Base-by-base conservation (phyloP, 37 sponge, comb jelly and placozoan species). In the Axinella damicornis region DNA sequence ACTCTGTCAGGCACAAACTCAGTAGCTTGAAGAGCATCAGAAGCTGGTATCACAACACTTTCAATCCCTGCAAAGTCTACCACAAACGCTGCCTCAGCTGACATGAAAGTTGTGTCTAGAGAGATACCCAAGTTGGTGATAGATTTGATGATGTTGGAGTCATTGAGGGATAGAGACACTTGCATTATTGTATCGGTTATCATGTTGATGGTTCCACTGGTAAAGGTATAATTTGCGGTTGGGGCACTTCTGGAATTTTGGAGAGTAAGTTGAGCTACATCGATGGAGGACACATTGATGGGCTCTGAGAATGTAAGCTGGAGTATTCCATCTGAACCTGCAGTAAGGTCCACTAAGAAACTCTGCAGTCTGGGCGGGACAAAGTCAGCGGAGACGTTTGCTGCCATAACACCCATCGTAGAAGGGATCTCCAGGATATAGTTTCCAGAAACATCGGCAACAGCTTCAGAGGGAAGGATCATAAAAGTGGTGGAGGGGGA, bases 1-100 rank as follows among this genome's bases (percentile, higher is more conserved):
- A 82, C 52, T n/a, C 75, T 71, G 71, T 97, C 97, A 19, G 90
- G 90, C 31, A 71, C 88, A 83, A 92, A 97, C 9, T 85, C 81
- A 18, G 28, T 30, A 40, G 78, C 90, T 21, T 57, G 71, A 0
- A 89, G 36, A 22, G 92, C 90, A 57, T 68, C 64, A 6, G 36
- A 28, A 53, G 56, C 36, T 0, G 30, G 66, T 11, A 93, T 89
- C 0, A 74, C 65, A 31, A 22, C 35, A 35, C 76, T 93, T 2
- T 41, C 27, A 39, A 93, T 89, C 24, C 90, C 87, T 56, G 87
- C 86, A 74, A 85, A 76, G 59, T 95, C 95, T 17, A 88, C 65
- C n/a, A 78, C 85, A 36, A 95, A 61, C 0, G 65, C 73, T 30
- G 19, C 19, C 15, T 41, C 77, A 24, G 77, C 38, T 27, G 88